phyloP scores from a whole-genome alignment of 1,140 invertebrate genomes.

The Pogonus chalceus region DNA sequence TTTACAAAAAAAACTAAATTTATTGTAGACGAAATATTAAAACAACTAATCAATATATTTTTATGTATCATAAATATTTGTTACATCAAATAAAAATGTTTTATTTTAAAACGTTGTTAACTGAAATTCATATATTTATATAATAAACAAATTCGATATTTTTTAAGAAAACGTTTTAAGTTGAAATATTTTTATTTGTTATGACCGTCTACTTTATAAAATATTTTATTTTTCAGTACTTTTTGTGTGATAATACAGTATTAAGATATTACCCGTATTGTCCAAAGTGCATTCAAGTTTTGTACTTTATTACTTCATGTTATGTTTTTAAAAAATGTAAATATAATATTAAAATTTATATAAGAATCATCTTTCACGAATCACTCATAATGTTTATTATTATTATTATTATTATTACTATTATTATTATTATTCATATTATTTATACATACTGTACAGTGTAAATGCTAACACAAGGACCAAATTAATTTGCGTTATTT shows the following conservation, averaged over 20 bases:
- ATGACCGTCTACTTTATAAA: too few relatives aligned
- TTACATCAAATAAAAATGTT: too few relatives aligned
- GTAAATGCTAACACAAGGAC: neutral
- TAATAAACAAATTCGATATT: too few relatives aligned
- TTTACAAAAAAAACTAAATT: too few relatives aligned
- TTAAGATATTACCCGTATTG: neutral
- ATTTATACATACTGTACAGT: neutral
- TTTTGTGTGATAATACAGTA: neutral
- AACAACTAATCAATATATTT: too few relatives aligned
- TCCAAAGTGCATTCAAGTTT: neutral
- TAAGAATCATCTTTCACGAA: neutral
- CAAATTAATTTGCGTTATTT: neutral
- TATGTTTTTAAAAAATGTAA: neutral
- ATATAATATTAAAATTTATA: neutral
- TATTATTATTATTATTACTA: too few relatives aligned
- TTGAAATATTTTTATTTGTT: too few relatives aligned
- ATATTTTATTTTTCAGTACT: slow-evolving; percentile 5
- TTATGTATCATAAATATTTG: too few relatives aligned
- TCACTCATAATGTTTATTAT: neutral
- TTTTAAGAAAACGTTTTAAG: too few relatives aligned
- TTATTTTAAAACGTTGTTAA: too few relatives aligned
- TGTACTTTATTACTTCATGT: neutral
- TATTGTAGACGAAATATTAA: too few relatives aligned
- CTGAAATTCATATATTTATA: too few relatives aligned
- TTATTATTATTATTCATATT: neutral